Evolutionary conservation across 2,113 vertebrate species (phyloP).

Genomic region (Neodon shergylaensis): DNA sequence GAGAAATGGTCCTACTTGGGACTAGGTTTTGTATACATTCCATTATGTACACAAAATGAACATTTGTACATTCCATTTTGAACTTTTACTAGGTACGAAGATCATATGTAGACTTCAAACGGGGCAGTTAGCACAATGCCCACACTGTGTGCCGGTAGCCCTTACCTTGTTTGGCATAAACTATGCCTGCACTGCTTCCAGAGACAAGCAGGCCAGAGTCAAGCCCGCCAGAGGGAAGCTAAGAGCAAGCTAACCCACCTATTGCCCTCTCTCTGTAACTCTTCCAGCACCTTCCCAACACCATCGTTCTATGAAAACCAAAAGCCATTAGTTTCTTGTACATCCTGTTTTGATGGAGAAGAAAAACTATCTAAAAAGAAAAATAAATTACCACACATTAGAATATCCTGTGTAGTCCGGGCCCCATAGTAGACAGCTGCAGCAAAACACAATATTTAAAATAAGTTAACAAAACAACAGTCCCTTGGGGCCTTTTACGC

Average conservation of each 20-base stretch:
- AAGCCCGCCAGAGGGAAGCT: slow-evolving; percentile 43
- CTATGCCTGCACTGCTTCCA: slow-evolving; percentile 38
- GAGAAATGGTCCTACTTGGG: slow-evolving; percentile 68
- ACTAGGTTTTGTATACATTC: slow-evolving; percentile 37
- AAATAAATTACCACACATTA: not conserved
- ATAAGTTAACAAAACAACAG: slow-evolving; percentile 54
- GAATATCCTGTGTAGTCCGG: not conserved
- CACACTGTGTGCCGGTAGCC: not conserved
- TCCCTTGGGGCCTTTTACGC: slow-evolving; percentile 3
- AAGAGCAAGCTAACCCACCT: slow-evolving; percentile 74
- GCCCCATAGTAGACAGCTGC: slow-evolving; percentile 6
- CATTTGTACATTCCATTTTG: not conserved
- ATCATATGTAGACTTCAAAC: slow-evolving; percentile 13
- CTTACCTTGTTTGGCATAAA: slow-evolving; percentile 63
- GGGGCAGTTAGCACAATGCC: not conserved
- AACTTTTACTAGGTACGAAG: slow-evolving; percentile 54
- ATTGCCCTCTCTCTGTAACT: slow-evolving; percentile 64
- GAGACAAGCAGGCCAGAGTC: slow-evolving; percentile 51
- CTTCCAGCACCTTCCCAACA: slow-evolving; percentile 66
- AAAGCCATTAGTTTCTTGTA: slow-evolving; percentile 72
- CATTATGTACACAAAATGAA: not conserved
- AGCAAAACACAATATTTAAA: slow-evolving; percentile 25
- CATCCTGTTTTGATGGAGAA: slow-evolving; percentile 22
- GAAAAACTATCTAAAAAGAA: slow-evolving; percentile 35
- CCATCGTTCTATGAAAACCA: not conserved